A percentile compares a stretch with the other conserved stretches of the same genome.
Conservation (phyloP, 2,113 vertebrate genomes). For the Grantiella picta region DNA sequence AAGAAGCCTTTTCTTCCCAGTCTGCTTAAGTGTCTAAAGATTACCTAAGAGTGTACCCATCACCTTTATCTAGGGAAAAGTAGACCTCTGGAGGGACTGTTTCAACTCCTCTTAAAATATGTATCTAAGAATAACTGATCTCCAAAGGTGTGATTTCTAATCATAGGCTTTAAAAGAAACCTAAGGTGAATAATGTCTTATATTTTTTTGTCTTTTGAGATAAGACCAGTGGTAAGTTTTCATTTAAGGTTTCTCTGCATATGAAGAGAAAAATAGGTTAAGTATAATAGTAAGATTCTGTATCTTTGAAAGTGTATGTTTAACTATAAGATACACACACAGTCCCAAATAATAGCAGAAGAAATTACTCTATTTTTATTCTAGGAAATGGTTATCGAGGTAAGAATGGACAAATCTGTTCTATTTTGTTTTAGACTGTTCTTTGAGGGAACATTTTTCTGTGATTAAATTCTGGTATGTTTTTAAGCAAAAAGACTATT, state of each 20-base stretch:
- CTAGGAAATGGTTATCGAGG: not conserved
- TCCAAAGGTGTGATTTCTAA: not conserved
- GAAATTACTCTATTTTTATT: not conserved
- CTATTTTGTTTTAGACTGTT: not conserved
- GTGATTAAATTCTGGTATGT: not conserved
- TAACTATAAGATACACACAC: not conserved
- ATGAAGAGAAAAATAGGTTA: not conserved
- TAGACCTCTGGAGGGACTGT: not conserved
- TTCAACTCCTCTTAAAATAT: not conserved
- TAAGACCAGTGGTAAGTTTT: not conserved
- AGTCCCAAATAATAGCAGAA: not conserved
- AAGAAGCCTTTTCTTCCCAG: not conserved
- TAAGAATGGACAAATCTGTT: not conserved
- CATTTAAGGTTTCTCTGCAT: not conserved
- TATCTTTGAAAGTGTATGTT: not conserved
- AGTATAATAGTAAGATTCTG: not conserved
- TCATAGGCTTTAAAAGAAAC: not conserved
- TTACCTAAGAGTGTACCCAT: not conserved
- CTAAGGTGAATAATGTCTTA: not conserved
- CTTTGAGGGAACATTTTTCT: not conserved
- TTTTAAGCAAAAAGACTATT: not conserved
- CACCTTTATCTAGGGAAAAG: not conserved
- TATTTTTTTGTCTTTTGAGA: not conserved
- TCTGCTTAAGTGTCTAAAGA: not conserved
- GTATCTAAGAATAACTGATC: not conserved